Base-by-base conservation (phyloP, 2,888 invertebrate genomes). In the Cephonodes hylas region DNA sequence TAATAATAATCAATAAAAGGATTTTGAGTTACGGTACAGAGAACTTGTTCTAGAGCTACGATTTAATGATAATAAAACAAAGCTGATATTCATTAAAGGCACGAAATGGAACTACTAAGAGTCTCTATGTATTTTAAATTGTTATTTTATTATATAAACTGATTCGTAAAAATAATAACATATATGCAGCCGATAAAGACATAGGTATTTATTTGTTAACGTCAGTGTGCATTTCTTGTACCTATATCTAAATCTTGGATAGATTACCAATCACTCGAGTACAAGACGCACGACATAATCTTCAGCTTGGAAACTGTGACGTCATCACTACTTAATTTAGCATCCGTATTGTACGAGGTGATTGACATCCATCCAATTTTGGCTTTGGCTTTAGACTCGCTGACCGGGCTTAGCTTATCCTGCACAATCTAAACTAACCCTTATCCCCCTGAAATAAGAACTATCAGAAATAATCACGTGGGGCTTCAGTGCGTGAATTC, bases 331-430 rank as follows among this genome's bases (percentile, higher is more conserved):
- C 53, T 53, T 53, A 31, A 53, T 53, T 53, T 53, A 53, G 53
- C 53, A 31, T 38, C 38, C 38, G n/a, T 38, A n/a, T 25, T 48
- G 20, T 44, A 20, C 67, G 69, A 64, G 84, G 83, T 84, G 84
- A 83, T 75, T 84, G 84, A 83, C 84, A 80, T 53, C 60, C 65
- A 45, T 58, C 57, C 76, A 67, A 71, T 75, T 82, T 81, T 70
- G 75, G 48, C 67, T 68, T 66, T 61, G 73, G 76, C n/a, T n/a
- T n/a, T 65, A 64, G 79, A 81, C 77, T 72, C 67, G 60, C 69
- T 65, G 65, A 65, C 68, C 59, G 62, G 62, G 64, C 66, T 64
- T 63, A 66, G 53, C 53, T 22, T 45, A 42, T 42, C 46, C 53
- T 34, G 45, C 8, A 10, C 58, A 67, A n/a, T 1, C 34, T 13